Base-by-base conservation (phyloP, 2,113 vertebrate genomes). In the Jacana jacana region DNA sequence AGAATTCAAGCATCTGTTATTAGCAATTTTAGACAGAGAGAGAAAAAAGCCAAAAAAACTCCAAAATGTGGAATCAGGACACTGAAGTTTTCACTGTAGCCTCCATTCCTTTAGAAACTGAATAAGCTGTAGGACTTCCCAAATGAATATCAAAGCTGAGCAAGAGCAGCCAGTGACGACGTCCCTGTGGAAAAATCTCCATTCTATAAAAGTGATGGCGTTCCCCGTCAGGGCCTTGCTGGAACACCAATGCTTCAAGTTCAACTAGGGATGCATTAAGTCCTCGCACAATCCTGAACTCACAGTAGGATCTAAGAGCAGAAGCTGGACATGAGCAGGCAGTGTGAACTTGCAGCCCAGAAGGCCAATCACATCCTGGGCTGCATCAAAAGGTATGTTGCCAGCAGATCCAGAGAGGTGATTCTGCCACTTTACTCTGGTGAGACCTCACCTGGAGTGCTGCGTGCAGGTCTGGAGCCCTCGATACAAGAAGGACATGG, bases 1-100 rank as follows among this genome's bases (percentile, higher is more conserved):
- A 80, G 78, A 87, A 89, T 86, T 96, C 94, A 97, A 96, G 93
- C 87, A 96, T 95, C 93, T 96, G 95, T 80, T 95, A 96, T 97
- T 95, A 94, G 71, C 58, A 58, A 89, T 95, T 92, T 92, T 81
- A 80, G 52, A 94, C 44, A 75, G 3, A 52, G 30, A 48, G 11
- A 63, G 33, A 4, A 39, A 42, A 69, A 86, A n/a, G 19, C 24
- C 17, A 58, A 87, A 97, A 92, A 64, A 60, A 72, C 82, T 57
- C 23, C 63, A 93, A 80, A 95, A 37, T 17, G 12, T 33, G 46
- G 63, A 89, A 88, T n/a, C 30, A 31, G 54, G 54, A 85, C 78
- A 91, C 25, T 10, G 11, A 66, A 10, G 20, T 70, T 89, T 80
- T 82, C 49, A 79, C 31, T 40, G 4, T 27, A 7, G 2, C 17